These are phyloP conservation scores for Megastigmus dorsalis DNA, from an alignment of 2,888 invertebrate genomes.

Conservation along the genomic window DNA sequence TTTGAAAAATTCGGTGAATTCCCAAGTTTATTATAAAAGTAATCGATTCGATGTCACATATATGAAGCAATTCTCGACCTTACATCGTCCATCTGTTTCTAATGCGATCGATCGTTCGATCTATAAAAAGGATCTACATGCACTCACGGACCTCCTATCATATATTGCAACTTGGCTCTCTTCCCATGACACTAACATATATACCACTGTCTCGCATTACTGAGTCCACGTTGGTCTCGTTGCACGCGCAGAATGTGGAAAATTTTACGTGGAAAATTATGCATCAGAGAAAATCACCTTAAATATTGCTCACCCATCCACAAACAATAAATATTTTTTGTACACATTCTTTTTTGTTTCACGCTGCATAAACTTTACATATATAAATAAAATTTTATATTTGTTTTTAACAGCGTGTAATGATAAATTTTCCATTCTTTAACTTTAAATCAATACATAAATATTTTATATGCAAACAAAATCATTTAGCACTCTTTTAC, in stretches of 20 bases:
- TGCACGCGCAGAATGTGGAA: too few relatives aligned
- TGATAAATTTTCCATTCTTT: too few relatives aligned
- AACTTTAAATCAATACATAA: too few relatives aligned
- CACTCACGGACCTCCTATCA: neutral
- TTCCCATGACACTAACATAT: neutral
- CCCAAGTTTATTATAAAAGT: neutral
- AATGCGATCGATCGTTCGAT: constrained; percentile 22
- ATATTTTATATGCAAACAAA: too few relatives aligned
- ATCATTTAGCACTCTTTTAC: too few relatives aligned
- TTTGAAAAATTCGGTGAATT: too few relatives aligned
- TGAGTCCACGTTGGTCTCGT: neutral
- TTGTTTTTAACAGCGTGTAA: too few relatives aligned
- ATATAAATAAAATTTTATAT: too few relatives aligned
- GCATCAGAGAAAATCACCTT: neutral
- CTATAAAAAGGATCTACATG: neutral
- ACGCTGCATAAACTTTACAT: too few relatives aligned
- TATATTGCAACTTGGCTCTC: neutral
- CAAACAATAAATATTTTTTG: too few relatives aligned
- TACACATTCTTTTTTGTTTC: too few relatives aligned
- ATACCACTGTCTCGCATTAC: constrained; percentile 5
- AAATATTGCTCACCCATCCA: neutral
- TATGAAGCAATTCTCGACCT: neutral
- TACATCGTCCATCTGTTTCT: neutral
- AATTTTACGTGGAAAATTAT: neutral
- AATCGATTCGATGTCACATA: too few relatives aligned